These are phyloP conservation scores for Schizotus pectinicornis DNA, from an alignment of 2,888 invertebrate species.

Conservation along the genomic window DNA sequence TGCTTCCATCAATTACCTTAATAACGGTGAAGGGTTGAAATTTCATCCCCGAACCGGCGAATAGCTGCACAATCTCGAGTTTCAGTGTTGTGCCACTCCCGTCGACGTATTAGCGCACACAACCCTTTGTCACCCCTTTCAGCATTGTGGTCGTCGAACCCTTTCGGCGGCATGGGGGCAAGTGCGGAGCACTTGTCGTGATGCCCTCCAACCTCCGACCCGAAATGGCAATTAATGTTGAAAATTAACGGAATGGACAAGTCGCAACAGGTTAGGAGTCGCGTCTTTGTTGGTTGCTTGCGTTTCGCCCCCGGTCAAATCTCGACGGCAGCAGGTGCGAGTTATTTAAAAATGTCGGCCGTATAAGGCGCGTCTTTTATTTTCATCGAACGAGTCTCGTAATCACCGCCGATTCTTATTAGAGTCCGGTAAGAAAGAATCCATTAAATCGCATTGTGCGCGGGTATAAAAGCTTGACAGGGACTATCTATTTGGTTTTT, in stretches of 20 bases:
- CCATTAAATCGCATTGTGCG: constrained; percentile 13
- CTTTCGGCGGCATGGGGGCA: constrained; percentile 2
- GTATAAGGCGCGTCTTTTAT: constrained; percentile 26
- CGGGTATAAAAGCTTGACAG: constrained; percentile 1
- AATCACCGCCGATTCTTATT: constrained; percentile 28
- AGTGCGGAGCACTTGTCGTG: constrained; percentile 9
- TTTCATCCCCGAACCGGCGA: constrained; percentile 1
- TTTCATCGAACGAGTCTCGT: constrained; percentile 18
- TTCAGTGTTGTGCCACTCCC: constrained; percentile 22
- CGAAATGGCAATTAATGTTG: too few species aligned
- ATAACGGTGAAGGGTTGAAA: constrained; percentile 3
- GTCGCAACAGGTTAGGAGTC: too few species aligned
- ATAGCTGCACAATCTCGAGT: constrained; percentile 13
- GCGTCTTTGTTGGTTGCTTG: too few species aligned
- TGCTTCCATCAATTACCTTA: too few species aligned
- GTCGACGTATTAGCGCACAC: constrained; percentile 24
- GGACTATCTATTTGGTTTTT: constrained; percentile 12
- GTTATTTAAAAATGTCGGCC: constrained; percentile 32
- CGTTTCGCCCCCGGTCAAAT: constrained; percentile 7
- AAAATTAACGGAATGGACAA: too few species aligned
- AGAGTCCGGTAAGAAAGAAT: constrained; percentile 24
- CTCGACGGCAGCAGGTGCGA: constrained; percentile 30
- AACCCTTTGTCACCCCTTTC: constrained; percentile 11
- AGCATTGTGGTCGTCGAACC: constrained; percentile 14
- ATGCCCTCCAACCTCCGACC: too few species aligned